These are phyloP conservation scores for Anoura caudifer DNA, from an alignment of 2,113 vertebrate species.

Conservation along the genomic window DNA sequence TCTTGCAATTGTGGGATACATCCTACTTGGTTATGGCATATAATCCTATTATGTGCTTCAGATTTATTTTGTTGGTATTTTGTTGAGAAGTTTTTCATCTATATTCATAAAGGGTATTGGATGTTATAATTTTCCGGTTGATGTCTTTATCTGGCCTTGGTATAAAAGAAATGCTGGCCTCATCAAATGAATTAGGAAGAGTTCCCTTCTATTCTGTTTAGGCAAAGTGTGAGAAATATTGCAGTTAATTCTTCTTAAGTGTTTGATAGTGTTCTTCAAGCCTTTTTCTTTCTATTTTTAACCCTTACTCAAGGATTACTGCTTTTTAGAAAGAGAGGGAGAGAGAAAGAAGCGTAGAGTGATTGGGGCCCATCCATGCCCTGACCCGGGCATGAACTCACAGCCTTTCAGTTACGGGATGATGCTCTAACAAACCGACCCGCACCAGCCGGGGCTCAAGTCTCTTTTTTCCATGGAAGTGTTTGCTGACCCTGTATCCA, in stretches of 20 bases:
- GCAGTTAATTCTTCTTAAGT: not conserved
- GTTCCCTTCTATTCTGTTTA: not conserved
- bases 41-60: not conserved
- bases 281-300: not conserved
- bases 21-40: not conserved
- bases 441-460: no score
- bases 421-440: no score
- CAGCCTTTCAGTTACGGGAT: no score
- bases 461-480: not conserved
- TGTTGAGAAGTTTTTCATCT: not conserved
- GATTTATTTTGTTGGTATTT: not conserved
- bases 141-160: not conserved
- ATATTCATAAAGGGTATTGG: not conserved
- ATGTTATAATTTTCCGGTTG: not conserved
- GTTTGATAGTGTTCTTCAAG: not conserved
- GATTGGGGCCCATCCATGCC: no score
- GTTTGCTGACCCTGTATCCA: not conserved
- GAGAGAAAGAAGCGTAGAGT: no score
- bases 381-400: no score
- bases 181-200: not conserved
- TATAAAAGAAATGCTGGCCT: not conserved
- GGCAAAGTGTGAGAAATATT: not conserved
- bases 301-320: no score
- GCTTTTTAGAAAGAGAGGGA: no score
- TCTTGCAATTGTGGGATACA: no score